A percentile compares a stretch with the other conserved stretches of the same genome.
Evolutionary conservation across 2,113 vertebrate genomes (phyloP).

Genomic region (Archocentrus centrarchus): DNA sequence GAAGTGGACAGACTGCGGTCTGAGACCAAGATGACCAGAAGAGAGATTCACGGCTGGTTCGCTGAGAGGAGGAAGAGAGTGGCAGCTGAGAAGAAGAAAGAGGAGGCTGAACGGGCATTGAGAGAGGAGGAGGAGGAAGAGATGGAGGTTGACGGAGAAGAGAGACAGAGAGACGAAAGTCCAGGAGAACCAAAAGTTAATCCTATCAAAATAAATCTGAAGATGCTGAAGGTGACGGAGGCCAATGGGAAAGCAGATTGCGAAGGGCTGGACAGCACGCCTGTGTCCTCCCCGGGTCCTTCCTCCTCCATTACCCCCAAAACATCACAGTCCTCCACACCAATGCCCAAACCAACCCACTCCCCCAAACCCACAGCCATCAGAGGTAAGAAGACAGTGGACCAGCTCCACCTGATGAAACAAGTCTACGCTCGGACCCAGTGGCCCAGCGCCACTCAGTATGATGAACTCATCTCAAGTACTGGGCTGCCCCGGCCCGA

Average conservation of each 20-base stretch:
- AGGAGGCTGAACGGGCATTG: constrained; percentile 75
- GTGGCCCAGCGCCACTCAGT: constrained; percentile 92
- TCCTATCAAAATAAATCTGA: constrained; percentile 98
- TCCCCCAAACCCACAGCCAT: constrained; percentile 64
- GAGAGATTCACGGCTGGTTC: constrained; percentile 98
- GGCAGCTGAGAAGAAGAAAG: constrained; percentile 84
- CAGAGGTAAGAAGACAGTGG: constrained; percentile 90
- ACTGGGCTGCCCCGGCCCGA: constrained; percentile 90
- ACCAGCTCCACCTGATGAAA: constrained; percentile 93
- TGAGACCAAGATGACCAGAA: constrained; percentile 97
- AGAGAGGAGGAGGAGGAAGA: constrained; percentile 75
- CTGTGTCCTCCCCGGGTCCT: constrained; percentile 37
- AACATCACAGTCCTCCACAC: constrained; percentile 36
- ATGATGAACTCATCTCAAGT: constrained; percentile 87
- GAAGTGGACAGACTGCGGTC: constrained; percentile 91
- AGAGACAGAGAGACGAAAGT: constrained; percentile 82
- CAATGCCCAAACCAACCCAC: constrained; percentile 42
- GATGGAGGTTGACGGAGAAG: constrained; percentile 70
- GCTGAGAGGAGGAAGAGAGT: constrained; percentile 88
- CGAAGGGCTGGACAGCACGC: constrained; percentile 66
- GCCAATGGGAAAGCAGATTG: constrained; percentile 82
- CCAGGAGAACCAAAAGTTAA: constrained; percentile 89
- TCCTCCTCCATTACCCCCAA: constrained; percentile 41
- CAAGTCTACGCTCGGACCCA: constrained; percentile 93
- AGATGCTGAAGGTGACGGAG: constrained; percentile 94